Base-by-base conservation (phyloP, 2,113 vertebrate species). In the Natator depressus region DNA sequence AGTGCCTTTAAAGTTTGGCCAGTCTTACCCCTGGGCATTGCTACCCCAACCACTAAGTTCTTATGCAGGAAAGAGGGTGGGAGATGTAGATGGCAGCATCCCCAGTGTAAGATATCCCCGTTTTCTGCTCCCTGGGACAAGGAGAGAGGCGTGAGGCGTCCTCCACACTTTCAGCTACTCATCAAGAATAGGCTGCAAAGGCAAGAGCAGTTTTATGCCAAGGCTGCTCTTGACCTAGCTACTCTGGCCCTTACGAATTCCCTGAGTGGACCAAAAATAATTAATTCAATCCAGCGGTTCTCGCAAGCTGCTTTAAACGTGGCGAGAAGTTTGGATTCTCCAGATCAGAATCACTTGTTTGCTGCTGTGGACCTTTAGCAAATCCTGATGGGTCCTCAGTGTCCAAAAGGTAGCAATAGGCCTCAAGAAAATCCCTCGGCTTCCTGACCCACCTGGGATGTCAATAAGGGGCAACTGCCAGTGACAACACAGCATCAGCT, bases 361-460 rank as follows among this genome's bases (percentile, higher is more conserved):
- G 51, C 72, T 13, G 57, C 25, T 27, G 7, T 2, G 57, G 17
- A 35, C 24, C 54, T 12, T 22, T 20, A 3, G 22, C 1, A 20
- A 50, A 35, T 59, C 16, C 31, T 13, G 2, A 25, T 3, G 35
- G 27, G 20, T n/a, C 13, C 76, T 10, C 65, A 22, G 31, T 6
- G 8, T 22, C 53, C 49, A 9, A 25, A 42, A 57, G n/a, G 29
- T 47, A 75, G 2, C 0, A 0, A 78, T 4, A 3, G 0, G 31
- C 72, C 57, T 65, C 38, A 5, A 47, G 50, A 24, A 69, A 72
- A 38, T 2, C 17, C 29, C 81, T 69, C 85, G 35, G 42, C 5
- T 35, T 35, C 25, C 57, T 42, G 3, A 35, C 55, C 46, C 11
- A 31, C 12, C 51, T 6, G 7, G 51, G 51, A 19, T 53, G 51